Percentiles rank a stretch among this genome's conserved stretches.
Conservation (phyloP, 2,888 invertebrate species). For the Nomada fucata region DNA sequence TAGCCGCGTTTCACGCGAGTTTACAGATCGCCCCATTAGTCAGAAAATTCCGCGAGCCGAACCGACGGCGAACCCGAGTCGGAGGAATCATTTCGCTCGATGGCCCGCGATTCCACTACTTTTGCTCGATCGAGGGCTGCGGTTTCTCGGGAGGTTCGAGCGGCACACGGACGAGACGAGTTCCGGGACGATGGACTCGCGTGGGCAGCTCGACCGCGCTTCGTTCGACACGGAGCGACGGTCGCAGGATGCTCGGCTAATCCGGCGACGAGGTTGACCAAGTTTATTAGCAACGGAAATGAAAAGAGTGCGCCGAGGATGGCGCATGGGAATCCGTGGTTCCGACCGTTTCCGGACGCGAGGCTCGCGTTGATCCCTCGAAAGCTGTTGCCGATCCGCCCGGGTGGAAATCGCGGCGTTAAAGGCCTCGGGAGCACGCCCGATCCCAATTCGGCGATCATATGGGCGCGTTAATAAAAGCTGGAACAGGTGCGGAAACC, state of each 20-base stretch:
- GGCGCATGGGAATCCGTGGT: too few relatives aligned
- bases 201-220: constrained; percentile 72
- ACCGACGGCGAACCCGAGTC: constrained; percentile 3
- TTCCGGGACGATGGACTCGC: constrained; percentile 40
- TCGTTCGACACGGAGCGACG: constrained; percentile 58
- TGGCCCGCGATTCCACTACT: constrained; percentile 5
- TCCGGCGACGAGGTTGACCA: constrained; percentile 19
- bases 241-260: background rate
- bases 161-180: background rate
- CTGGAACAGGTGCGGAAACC: constrained; percentile 73
- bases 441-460: constrained; percentile 34
- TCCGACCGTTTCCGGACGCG: too few relatives aligned
- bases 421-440: background rate
- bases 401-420: too few relatives aligned
- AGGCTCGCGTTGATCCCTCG: too few relatives aligned
- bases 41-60: constrained; percentile 52
- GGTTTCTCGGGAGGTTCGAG: too few relatives aligned
- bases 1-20: constrained; percentile 44
- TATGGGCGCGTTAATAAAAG: constrained; percentile 39
- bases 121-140: constrained; percentile 53
- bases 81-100: constrained; percentile 26
- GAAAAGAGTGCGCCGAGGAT: too few relatives aligned
- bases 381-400: too few relatives aligned
- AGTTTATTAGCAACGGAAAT: too few relatives aligned
- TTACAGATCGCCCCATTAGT: constrained; percentile 49